These are phyloP conservation scores for Drosophila grimshawi DNA, from an alignment of 1,140 invertebrate species.

Conservation along the genomic window DNA sequence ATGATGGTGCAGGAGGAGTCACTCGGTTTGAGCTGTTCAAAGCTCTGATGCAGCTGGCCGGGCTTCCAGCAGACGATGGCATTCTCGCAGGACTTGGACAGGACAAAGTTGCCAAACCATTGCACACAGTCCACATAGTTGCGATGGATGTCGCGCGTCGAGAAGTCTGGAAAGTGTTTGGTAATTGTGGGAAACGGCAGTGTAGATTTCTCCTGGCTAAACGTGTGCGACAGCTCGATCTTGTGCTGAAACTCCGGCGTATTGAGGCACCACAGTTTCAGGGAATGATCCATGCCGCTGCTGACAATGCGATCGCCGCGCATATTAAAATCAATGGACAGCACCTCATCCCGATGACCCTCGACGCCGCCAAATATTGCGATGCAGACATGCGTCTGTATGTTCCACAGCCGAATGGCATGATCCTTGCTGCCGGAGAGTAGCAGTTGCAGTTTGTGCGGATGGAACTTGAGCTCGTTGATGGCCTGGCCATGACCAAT, in stretches of 20 bases:
- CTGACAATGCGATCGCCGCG: conserved; percentile 95
- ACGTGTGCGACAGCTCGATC: conserved; percentile 94
- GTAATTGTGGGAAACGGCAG: conserved; percentile 95
- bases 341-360: conserved; percentile 97
- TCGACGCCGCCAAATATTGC: conserved; percentile 99
- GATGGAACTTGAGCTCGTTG: conserved; percentile 97
- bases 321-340: conserved; percentile 97
- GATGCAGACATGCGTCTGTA: conserved; percentile 96
- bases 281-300: conserved; percentile 98
- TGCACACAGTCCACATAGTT: conserved; percentile 99
- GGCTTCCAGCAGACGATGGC: conserved; percentile 88
- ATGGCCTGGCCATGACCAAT: conserved; percentile 95
- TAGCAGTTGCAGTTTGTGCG: conserved; percentile 94
- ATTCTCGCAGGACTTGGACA: conserved; percentile 99
- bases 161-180: conserved; percentile 98
- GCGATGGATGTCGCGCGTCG: conserved; percentile 97
- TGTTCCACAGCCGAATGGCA: conserved; percentile 97
- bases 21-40: conserved; percentile 70
- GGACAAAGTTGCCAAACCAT: conserved; percentile 97
- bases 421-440: conserved; percentile 98
- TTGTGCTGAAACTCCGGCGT: conserved; percentile 94
- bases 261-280: conserved; percentile 96
- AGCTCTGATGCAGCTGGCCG: conserved; percentile 71
- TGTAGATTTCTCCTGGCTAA: conserved; percentile 89
- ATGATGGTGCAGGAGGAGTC: conserved; percentile 85